phyloP scores from a whole-genome alignment of 2,797 vertebrate genomes.

The Jordanella pulchra region DNA sequence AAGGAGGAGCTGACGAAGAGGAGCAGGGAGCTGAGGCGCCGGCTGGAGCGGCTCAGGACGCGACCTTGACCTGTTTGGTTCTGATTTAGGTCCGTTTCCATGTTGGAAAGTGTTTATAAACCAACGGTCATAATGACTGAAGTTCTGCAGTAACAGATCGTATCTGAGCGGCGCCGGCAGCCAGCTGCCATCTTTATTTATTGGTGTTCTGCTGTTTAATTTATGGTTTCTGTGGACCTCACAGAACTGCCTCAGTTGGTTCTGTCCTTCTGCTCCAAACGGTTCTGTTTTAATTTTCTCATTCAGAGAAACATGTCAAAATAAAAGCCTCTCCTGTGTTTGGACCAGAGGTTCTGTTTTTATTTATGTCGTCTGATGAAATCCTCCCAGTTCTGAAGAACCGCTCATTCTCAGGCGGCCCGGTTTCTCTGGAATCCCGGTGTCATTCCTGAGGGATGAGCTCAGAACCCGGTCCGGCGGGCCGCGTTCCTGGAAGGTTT shows the following conservation, averaged over 20 bases:
- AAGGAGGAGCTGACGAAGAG: slow-evolving; percentile 85
- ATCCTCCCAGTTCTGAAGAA: neutral
- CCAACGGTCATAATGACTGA: neutral
- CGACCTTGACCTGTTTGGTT: neutral
- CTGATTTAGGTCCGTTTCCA: neutral
- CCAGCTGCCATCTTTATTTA: neutral
- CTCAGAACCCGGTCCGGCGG: neutral
- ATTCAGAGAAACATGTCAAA: slow-evolving; percentile 12
- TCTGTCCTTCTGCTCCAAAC: slow-evolving; percentile 10
- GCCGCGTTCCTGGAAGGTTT: neutral
- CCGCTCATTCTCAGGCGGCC: too few relatives aligned
- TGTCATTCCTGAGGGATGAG: slow-evolving; percentile 1
- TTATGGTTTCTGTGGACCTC: neutral
- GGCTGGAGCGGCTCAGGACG: slow-evolving; percentile 85
- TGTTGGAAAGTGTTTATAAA: neutral
- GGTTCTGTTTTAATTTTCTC: slow-evolving; percentile 18
- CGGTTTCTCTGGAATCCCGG: neutral
- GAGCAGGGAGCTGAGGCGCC: slow-evolving; percentile 85
- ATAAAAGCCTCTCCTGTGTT: slow-evolving; percentile 34
- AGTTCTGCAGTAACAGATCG: neutral
- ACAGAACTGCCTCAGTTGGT: neutral
- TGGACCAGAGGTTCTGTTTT: neutral
- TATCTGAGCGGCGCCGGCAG: neutral
- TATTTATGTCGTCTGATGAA: neutral
- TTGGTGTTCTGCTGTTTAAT: neutral